Evolutionary conservation across 2,797 vertebrate species (phyloP), one percentile per base, ranked within the genome.

Genomic region (Babyrousa celebensis): DNA sequence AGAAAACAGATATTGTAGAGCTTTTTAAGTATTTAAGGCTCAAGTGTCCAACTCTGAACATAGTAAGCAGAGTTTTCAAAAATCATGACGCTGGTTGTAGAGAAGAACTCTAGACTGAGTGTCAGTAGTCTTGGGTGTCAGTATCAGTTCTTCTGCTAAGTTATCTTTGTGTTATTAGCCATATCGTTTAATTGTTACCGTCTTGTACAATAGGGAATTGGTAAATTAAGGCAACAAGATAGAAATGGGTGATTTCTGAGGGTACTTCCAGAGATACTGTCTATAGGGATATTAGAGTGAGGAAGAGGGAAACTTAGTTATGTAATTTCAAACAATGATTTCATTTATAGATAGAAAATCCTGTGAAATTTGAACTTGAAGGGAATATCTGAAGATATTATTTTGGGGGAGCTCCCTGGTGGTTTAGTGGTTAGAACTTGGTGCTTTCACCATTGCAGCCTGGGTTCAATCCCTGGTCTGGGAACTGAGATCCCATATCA

Each of bases 51-150:
- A 10, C 27, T 65, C 54, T 85, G 48, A 68, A 58, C 48, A 92
- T 68, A 77, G 29, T 75, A 43, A 70, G 29, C 78, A 48, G 27
- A 87, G 40, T 48, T 83, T 94, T 83, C 20, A 75, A 83, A 83
- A 83, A 83, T 89, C 68, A 67, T 83, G 60, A 83, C 27, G 20
- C 27, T 27, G 52, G 25, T 12, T 74, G 43, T 52, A 52, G 16
- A 89, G 58, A 58, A 32, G 21, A 67, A 48, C 54, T 27, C 32
- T 36, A 12, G 17, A 67, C 21, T 75, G 70, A 89, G 27, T 65
- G 27, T 74, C 54, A 78, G 36, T 27, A 83, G 71, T 65, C n/a
- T 68, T 72, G 43, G n/a, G 12, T 74, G 86, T 17, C 8, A 43
- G 27, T 63, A 32, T 74, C 16, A 65, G 12, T 27, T 75, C n/a